Base-by-base conservation (phyloP, 2,888 invertebrate genomes). In the Lydus trimaculatus region DNA sequence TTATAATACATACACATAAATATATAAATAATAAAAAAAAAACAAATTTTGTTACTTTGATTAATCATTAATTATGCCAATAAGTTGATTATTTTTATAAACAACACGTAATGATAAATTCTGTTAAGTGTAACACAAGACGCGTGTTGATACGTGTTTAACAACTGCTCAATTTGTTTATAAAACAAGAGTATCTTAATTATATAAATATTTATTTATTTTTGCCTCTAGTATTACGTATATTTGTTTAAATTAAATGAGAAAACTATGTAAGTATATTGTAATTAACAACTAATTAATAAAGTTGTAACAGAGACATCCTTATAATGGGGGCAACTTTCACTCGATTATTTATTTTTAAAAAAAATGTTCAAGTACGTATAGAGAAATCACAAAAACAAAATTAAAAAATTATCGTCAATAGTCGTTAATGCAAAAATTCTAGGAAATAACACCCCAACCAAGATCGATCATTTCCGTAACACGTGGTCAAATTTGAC, bases 321-420 rank as follows among this genome's bases (percentile, higher is more conserved):
- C 1, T 23, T 5, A 52, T 6, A 52, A 52, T 52, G 52, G 23
- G 52, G 52, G 25, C 52, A 52, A 52, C 52, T 52, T 52, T 52
- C 52, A 52, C 52, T 52, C 8, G 48, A 48, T 52, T 52, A 52
- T 23, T 25, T n/a, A n/a, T n/a, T 25, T 52, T 52, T 52, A 23
- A 52, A 52, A 52, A 23, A 25, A 11, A 11, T 23, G 20, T 20
- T 8, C 4, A 43, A 17, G n/a, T 17, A 43, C 5, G 5, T 17
- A 43, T n/a, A 43, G 43, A 43, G 43, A 43, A 43, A 43, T 17
- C 17, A 17, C 7, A 17, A 17, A 43, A 43, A 17, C 2, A 33
- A 33, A 33, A n/a, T n/a, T n/a, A n/a, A n/a, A n/a, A n/a, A n/a
- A n/a, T n/a, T n/a, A n/a, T n/a, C n/a, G n/a, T n/a, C n/a, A n/a